A percentile compares a stretch with the other conserved stretches of the same genome.
phyloP scores from a whole-genome alignment of 2,113 vertebrate species.

The Oxygymnocypris stewartii region DNA sequence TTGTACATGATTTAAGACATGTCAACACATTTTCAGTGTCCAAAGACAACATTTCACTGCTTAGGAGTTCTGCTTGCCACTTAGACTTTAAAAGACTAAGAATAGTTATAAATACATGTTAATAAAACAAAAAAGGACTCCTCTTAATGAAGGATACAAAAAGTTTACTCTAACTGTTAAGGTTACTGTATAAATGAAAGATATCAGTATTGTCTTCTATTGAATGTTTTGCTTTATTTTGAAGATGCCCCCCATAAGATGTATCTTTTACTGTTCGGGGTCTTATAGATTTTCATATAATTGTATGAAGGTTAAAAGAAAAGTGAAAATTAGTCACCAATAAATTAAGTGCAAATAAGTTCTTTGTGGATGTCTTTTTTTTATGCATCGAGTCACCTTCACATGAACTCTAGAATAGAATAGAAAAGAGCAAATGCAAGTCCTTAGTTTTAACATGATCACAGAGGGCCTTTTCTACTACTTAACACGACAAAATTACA shows the following conservation, averaged over 20 bases:
- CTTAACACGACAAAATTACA: not conserved
- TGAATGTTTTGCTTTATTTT: conserved; percentile 73
- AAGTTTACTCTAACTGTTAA: conserved; percentile 76
- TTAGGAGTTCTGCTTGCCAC: conserved; percentile 50
- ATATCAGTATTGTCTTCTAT: conserved; percentile 76
- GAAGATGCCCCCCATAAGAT: conserved; percentile 66
- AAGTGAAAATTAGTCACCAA: conserved; percentile 72
- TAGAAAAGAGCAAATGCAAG: not conserved
- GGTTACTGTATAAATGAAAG: conserved; percentile 77
- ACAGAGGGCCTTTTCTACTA: not conserved
- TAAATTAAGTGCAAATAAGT: conserved; percentile 71
- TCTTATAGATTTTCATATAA: conserved; percentile 72
- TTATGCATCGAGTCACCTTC: no score
- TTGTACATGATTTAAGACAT: conserved; percentile 61
- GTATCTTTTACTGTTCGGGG: conserved; percentile 73
- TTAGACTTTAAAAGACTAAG: conserved; percentile 39
- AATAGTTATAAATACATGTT: conserved; percentile 56
- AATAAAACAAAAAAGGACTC: conserved; percentile 67
- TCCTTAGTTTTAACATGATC: not conserved
- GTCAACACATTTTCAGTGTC: conserved; percentile 60
- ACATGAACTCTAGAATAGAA: not conserved
- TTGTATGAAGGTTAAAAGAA: conserved; percentile 72
- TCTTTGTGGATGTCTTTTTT: not conserved
- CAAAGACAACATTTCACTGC: conserved; percentile 68
- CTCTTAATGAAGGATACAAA: conserved; percentile 52